A percentile compares a stretch with the other conserved stretches of the same genome.
Conservation (phyloP, 2,797 vertebrate species). For the Gambusia yucatana region DNA sequence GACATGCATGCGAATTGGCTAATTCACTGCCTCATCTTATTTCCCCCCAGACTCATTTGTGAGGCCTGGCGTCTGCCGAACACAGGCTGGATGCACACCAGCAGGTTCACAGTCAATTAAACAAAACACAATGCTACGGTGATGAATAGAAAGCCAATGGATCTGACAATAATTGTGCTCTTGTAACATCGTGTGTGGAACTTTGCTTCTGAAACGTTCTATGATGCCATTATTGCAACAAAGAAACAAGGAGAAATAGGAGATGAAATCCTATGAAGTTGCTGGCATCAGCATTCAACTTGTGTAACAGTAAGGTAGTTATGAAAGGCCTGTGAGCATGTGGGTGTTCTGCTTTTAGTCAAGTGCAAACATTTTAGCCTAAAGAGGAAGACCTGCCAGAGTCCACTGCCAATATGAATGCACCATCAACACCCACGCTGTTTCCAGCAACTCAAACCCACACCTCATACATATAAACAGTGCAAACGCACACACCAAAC, state of each 20-base stretch:
- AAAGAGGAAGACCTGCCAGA: slow-evolving; percentile 77
- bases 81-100: slow-evolving; percentile 71
- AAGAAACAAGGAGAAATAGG: slow-evolving; percentile 32
- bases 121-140: slow-evolving; percentile 71
- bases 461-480: slow-evolving; percentile 42
- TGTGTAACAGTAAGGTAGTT: slow-evolving; percentile 76
- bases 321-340: slow-evolving; percentile 66
- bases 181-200: slow-evolving; percentile 67
- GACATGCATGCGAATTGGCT: slow-evolving; percentile 68
- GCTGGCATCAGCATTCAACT: slow-evolving; percentile 70
- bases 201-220: slow-evolving; percentile 58
- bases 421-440: slow-evolving; percentile 73
- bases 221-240: slow-evolving; percentile 36
- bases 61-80: slow-evolving; percentile 67
- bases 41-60: slow-evolving; percentile 73
- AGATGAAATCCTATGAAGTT: slow-evolving; percentile 47
- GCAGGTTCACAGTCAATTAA: slow-evolving; percentile 80
- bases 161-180: slow-evolving; percentile 72
- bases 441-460: slow-evolving; percentile 41
- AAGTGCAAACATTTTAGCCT: slow-evolving; percentile 85
- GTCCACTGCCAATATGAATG: slow-evolving; percentile 70
- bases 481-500: slow-evolving; percentile 21
- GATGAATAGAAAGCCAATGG: slow-evolving; percentile 74
- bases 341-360: slow-evolving; percentile 82
- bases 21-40: slow-evolving; percentile 72